Base-by-base conservation (phyloP, 1,140 invertebrate species). In the Eueides isabella region DNA sequence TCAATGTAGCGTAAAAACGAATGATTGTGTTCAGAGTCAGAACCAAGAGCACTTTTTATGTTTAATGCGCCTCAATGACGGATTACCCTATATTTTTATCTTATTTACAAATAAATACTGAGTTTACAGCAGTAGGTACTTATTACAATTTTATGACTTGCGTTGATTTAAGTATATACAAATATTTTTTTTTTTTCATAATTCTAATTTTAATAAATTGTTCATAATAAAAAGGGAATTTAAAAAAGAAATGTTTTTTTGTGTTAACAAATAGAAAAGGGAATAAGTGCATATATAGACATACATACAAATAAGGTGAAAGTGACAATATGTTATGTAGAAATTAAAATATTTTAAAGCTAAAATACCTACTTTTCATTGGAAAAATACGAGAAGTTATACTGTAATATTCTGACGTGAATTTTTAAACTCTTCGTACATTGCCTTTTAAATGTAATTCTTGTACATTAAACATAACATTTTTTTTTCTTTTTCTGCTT, bases 1-100 rank as follows among this genome's bases (percentile, higher is more conserved):
- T 67, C 75, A 78, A 76, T 82, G 75, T 74, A 80, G 76, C 75
- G 78, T 80, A 74, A 74, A 81, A 82, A 76, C 67, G 67, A 66
- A 74, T 61, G 71, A 78, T 72, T 72, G 63, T 69, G 62, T 61
- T 75, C 61, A 30, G 26, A 74, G 28, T 75, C 61, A 26, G 26
- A 74, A 12, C 30, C 23, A 31, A 74, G 33, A 44, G 31, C 41
- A 69, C 19, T 74, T 77, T 76, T 72, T 62, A 33, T 5, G 48
- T 26, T 7, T 26, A 23, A 23, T 23, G 12, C 29, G 26, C 11
- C 31, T 26, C 55, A 61, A 71, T 63, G 19, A 61, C 35, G 28
- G 66, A 68, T 68, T 55, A 68, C 31, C 44, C 66, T 55, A 68
- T 55, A 55, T 55, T 55, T 55, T 55, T 9, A 23, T 23, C 48